Evolutionary conservation across 2,113 vertebrate genomes (phyloP).

Genomic region (Misgurnus anguillicaudatus): DNA sequence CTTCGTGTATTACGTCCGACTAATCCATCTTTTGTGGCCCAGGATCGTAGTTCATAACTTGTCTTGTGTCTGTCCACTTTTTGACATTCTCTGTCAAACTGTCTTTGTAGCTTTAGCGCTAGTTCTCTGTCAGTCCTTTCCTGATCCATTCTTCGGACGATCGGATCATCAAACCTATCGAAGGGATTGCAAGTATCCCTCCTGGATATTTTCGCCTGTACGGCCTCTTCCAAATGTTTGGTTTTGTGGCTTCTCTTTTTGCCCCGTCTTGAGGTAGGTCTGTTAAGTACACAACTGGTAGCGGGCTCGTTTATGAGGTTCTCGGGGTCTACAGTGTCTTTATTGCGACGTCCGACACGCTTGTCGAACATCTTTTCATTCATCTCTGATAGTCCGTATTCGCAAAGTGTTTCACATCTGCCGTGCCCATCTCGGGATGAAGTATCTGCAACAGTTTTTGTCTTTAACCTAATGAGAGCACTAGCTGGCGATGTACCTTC

Average conservation of each 20-base stretch:
- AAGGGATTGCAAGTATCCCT: conserved; percentile 57
- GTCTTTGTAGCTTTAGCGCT: conserved; percentile 83
- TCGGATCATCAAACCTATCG: conserved; percentile 54
- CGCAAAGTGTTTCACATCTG: conserved; percentile 43
- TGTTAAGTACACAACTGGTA: conserved; percentile 54
- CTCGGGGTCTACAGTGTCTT: conserved; percentile 52
- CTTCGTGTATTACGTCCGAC: conserved; percentile 65
- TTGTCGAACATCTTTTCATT: conserved; percentile 47
- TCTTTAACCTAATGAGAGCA: conserved; percentile 55
- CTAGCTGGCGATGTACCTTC: conserved; percentile 47
- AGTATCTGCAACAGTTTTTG: conserved; percentile 47
- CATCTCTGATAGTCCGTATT: conserved; percentile 16
- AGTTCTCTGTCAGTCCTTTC: conserved; percentile 83
- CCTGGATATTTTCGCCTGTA: conserved; percentile 74
- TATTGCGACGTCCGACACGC: conserved; percentile 52
- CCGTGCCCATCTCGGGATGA: not conserved
- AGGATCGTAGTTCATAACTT: conserved; percentile 85
- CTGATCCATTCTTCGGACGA: conserved; percentile 74
- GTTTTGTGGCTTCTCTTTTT: conserved; percentile 88
- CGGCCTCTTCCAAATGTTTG: conserved; percentile 84
- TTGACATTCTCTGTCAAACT: conserved; percentile 83
- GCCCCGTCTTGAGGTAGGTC: conserved; percentile 75
- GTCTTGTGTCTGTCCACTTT: conserved; percentile 70
- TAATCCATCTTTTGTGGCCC: conserved; percentile 72
- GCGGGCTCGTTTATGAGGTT: conserved; percentile 59